phyloP scores from a whole-genome alignment of 1,140 invertebrate species.

The Plectus sambesii region DNA sequence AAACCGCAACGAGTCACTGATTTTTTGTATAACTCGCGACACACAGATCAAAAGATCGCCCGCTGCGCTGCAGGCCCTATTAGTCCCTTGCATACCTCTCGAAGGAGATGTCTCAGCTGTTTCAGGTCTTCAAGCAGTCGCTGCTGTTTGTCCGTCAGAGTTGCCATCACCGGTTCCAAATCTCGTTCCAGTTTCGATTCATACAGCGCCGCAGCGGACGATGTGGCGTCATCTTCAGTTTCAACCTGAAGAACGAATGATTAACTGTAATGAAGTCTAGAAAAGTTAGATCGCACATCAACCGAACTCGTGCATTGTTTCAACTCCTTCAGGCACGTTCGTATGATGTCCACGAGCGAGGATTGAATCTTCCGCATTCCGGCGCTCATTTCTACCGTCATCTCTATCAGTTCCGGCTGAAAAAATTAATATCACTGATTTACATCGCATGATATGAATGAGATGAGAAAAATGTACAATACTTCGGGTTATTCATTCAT shows the following conservation, averaged over 20 bases:
- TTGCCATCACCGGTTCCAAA: constrained; percentile 21
- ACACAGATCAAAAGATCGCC: no score
- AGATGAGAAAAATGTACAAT: no score
- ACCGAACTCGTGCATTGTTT: constrained; percentile 31
- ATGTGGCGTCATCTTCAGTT: constrained; percentile 16
- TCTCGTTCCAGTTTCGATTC: constrained; percentile 29
- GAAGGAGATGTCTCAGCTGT: constrained; percentile 26
- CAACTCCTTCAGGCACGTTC: constrained; percentile 34
- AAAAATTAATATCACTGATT: no score
- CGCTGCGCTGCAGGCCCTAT: no score
- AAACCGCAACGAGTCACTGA: no score
- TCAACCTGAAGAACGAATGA: constrained; percentile 12
- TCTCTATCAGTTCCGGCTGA: constrained; percentile 33
- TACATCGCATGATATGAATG: no score
- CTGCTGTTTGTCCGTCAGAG: constrained; percentile 31
- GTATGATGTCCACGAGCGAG: constrained; percentile 34
- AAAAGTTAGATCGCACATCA: no score
- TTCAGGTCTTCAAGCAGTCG: constrained; percentile 32
- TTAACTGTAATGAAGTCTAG: no score
- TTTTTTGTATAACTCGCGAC: no score
- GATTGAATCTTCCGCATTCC: constrained; percentile 25
- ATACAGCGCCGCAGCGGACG: constrained; percentile 21
- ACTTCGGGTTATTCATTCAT: no score
- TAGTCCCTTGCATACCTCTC: constrained; percentile 24
- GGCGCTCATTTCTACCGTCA: constrained; percentile 24